Base-by-base conservation (phyloP, 2,888 invertebrate genomes). In the Archips crataeganus region DNA sequence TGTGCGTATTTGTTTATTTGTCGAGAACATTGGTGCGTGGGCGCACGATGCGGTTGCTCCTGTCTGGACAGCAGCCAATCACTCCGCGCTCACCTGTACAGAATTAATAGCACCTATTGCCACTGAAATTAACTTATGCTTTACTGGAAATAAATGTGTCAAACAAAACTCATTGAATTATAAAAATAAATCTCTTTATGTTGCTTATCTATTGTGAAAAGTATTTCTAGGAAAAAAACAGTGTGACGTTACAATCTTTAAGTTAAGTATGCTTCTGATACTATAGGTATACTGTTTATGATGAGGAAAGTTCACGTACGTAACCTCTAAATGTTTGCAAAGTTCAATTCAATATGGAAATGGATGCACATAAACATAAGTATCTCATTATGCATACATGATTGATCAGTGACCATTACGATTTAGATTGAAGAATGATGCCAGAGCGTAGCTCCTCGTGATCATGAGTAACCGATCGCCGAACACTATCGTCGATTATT, bases 51-150 rank as follows among this genome's bases (percentile, higher is more conserved):
- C 83, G 82, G 82, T 82, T 83, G 78, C 78, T 77, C 76, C 76
- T 80, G 79, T 84, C 86, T 94, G 94, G 93, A 90, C 81, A 77
- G 72, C 74, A 76, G 90, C 94, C 93, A 94, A 91, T 87, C 85
- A 87, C 85, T 88, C 82, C 81, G 79, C 80, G 85, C 87, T 92
- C 89, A 93, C 92, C 91, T 92, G 91, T 88, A 85, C 83, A 81
- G 81, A 86, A 87, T 84, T 83, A 84, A 88, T 87, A 82, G 85
- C 81, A 81, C 75, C 82, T 83, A 85, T 85, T 81, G 80, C 79
- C 80, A 76, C 79, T 80, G 77, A 81, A 83, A 80, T 81, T 80
- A 82, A 80, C 77, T 75, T 76, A 78, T 77, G 79, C 79, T 77
- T 79, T 77, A 13, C 65, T 69, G 65, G 23, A 60, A 70, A 73